Evolutionary conservation across 2,797 vertebrate genomes (phyloP).

Genomic region (Geotrypetes seraphini): DNA sequence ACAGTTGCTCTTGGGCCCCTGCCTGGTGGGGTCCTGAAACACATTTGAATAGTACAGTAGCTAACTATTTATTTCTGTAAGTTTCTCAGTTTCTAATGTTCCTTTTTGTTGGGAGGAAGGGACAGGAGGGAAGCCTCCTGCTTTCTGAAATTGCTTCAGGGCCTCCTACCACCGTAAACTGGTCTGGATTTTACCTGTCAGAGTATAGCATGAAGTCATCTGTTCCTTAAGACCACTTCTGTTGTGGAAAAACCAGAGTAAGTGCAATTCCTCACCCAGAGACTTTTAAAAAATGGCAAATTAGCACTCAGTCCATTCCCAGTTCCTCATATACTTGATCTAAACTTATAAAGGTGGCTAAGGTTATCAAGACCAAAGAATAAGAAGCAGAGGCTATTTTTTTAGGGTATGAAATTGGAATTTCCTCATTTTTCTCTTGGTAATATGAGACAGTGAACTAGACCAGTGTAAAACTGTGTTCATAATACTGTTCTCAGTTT

Average conservation of each 20-base stretch:
- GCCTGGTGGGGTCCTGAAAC: no score
- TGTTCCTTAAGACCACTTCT: constrained; percentile 29
- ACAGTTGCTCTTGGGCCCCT: no score
- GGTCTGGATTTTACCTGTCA: constrained; percentile 25
- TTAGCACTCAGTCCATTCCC: constrained; percentile 21
- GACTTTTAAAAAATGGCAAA: constrained; percentile 23
- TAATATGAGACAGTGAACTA: no score
- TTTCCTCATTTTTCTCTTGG: constrained; percentile 20
- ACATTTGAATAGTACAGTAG: no score
- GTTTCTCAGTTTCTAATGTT: no score
- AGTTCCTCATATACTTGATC: constrained; percentile 10
- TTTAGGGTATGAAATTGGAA: constrained; percentile 27
- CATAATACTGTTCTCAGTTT: no score
- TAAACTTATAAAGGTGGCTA: constrained; percentile 20
- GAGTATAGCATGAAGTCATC: constrained; percentile 21
- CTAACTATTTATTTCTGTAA: no score
- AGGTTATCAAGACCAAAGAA: constrained; percentile 29
- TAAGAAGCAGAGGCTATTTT: constrained; percentile 29
- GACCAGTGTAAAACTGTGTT: no score
- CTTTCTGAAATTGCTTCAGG: no score
- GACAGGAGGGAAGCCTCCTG: no score
- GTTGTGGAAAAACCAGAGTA: constrained; percentile 31
- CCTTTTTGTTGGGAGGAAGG: no score
- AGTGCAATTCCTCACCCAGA: constrained; percentile 27
- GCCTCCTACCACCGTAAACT: no score